Percentiles rank a stretch among this genome's conserved stretches.
Conservation (phyloP, 2,888 invertebrate genomes). For the Epistrophe eligans region DNA sequence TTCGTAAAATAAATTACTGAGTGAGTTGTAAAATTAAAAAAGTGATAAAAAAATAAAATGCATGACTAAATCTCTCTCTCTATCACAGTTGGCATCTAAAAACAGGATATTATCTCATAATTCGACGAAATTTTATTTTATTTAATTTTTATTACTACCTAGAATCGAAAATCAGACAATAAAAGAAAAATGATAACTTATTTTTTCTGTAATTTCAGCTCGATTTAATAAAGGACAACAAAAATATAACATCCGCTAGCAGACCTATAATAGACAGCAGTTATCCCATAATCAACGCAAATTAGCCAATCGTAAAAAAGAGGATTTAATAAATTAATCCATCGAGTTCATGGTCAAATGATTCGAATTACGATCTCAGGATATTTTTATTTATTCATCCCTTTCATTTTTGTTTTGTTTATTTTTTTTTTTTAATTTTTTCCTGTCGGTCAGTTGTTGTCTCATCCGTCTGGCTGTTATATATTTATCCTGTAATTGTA, state of each 20-base stretch:
- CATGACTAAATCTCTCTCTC: constrained; percentile 47
- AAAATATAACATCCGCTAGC: constrained; percentile 26
- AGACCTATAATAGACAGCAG: constrained; percentile 35
- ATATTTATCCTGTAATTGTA: constrained; percentile 57
- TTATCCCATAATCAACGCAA: constrained; percentile 46
- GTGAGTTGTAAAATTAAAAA: neutral
- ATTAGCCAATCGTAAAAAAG: constrained; percentile 57
- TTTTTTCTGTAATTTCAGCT: constrained; percentile 29
- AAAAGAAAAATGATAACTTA: neutral
- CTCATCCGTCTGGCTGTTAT: constrained; percentile 45
- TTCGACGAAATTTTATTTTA: neutral
- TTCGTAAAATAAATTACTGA: neutral
- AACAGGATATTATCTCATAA: neutral
- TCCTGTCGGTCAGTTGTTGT: neutral
- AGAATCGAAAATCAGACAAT: neutral
- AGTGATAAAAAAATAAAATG: constrained; percentile 46
- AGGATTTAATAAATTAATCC: constrained; percentile 61
- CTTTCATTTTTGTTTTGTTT: too few relatives aligned
- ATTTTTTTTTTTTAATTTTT: constrained; percentile 4
- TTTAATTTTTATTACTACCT: constrained; percentile 4
- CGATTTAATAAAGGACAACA: constrained; percentile 18
- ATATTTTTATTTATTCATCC: constrained; percentile 2
- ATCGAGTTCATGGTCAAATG: constrained; percentile 64
- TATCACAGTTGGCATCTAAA: neutral
- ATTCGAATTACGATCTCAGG: constrained; percentile 52